Conservation (phyloP, 2,888 invertebrate species). For the Monochamus alternatus region DNA sequence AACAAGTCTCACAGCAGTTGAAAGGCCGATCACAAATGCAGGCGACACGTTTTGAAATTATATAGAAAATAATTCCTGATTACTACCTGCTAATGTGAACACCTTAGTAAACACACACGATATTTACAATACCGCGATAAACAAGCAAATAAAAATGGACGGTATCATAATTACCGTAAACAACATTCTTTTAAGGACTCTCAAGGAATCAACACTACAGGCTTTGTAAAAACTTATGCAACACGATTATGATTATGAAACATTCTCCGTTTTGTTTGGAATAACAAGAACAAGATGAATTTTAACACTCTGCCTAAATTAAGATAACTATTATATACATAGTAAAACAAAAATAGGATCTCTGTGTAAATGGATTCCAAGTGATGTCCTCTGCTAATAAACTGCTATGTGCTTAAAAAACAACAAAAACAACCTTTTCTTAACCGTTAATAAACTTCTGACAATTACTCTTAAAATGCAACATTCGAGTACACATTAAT, state of each 20-base stretch:
- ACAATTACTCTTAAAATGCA: slow-evolving; percentile 36
- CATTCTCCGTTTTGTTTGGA: too few species aligned
- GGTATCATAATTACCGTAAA: slow-evolving; percentile 15
- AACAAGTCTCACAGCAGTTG: slow-evolving; percentile 20
- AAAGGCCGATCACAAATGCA: slow-evolving; percentile 15
- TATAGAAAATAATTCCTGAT: not conserved
- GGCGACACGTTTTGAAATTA: not conserved
- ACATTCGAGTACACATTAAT: slow-evolving; percentile 40
- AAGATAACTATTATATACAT: not conserved
- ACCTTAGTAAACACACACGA: slow-evolving; percentile 4
- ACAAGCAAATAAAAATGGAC: slow-evolving; percentile 15
- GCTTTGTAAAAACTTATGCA: not conserved
- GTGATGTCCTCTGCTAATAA: not conserved
- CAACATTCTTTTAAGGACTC: not conserved
- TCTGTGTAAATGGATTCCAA: not conserved
- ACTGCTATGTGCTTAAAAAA: slow-evolving; percentile 27
- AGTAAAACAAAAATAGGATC: not conserved
- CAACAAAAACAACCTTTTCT: slow-evolving; percentile 34
- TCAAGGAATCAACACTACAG: slow-evolving; percentile 2
- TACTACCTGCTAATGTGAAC: slow-evolving; percentile 15
- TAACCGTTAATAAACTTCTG: slow-evolving; percentile 44
- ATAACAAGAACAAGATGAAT: too few species aligned
- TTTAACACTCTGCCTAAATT: too few species aligned
- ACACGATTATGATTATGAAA: too few species aligned
- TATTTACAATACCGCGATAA: slow-evolving; percentile 14